These are phyloP conservation scores for Chironex yamaguchii DNA, from an alignment of 30 jellyfish, hydroid and myxozoan species.

Conservation along the genomic window DNA sequence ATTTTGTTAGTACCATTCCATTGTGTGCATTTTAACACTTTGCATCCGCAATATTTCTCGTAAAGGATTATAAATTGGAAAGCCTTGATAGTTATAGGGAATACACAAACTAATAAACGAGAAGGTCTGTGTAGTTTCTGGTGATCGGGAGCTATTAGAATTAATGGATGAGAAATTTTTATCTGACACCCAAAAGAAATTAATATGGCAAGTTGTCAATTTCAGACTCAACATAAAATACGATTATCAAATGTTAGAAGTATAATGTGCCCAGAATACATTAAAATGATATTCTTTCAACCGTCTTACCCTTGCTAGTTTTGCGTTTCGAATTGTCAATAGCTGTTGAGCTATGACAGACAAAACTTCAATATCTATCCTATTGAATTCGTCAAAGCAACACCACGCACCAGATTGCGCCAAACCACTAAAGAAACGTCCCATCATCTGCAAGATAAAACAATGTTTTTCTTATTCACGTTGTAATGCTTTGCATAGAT, in stretches of 20 bases:
- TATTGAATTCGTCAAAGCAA: conserved; percentile 97
- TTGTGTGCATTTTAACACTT: no score
- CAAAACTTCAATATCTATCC: conserved; percentile 97
- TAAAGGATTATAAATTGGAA: no score
- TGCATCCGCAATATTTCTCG: no score
- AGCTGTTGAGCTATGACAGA: conserved; percentile 99
- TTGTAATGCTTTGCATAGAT: no score
- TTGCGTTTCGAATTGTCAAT: conserved; percentile 95
- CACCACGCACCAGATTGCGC: conserved; percentile 99
- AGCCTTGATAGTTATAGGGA: no score
- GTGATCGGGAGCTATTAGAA: no score
- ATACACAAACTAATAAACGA: no score
- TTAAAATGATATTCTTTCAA: neutral
- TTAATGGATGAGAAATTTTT: no score
- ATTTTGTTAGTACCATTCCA: no score
- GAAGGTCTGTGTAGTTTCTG: no score
- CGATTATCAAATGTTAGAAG: neutral
- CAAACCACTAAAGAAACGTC: conserved; percentile 93
- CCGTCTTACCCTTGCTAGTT: conserved; percentile 79
- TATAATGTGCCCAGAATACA: neutral
- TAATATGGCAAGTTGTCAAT: neutral
- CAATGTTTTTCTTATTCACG: no score
- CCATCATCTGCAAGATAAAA: conserved; percentile 85
- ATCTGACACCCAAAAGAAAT: no score
- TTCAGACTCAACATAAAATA: neutral